Evolutionary conservation across 2,888 invertebrate genomes (phyloP).

Genomic region (Blastobasis lacticolella): DNA sequence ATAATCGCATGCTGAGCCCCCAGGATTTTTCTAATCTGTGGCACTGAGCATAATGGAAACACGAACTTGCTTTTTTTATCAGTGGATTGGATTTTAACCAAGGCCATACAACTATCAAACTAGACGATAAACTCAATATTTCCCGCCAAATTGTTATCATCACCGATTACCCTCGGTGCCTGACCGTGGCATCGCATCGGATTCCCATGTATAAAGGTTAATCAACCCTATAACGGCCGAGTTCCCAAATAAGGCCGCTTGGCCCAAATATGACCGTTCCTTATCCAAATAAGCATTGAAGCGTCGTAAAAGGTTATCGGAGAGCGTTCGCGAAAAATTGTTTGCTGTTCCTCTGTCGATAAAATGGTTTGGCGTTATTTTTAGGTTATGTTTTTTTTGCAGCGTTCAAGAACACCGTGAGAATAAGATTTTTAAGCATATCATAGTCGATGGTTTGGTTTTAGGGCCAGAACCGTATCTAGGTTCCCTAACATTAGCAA

Average conservation of each 20-base stretch:
- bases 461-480: too few relatives aligned
- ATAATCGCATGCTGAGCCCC: too few relatives aligned
- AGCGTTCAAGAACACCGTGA: conserved; percentile 1
- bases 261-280: conserved; percentile 7
- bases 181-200: neutral
- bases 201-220: conserved; percentile 19
- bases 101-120: too few relatives aligned
- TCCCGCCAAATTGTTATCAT: neutral
- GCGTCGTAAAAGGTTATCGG: conserved; percentile 15
- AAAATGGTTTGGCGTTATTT: conserved; percentile 8
- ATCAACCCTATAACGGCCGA: conserved; percentile 26
- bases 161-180: neutral
- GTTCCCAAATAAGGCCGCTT: conserved; percentile 8
- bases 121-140: neutral
- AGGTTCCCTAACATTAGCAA: too few relatives aligned
- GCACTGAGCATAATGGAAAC: too few relatives aligned
- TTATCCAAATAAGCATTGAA: neutral
- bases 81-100: too few relatives aligned
- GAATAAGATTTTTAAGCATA: neutral
- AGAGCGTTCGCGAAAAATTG: conserved; percentile 11
- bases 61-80: too few relatives aligned
- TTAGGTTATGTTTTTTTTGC: neutral
- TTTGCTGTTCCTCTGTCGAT: conserved; percentile 23
- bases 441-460: too few relatives aligned
- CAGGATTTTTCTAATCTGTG: too few relatives aligned